Evolutionary conservation across 2,797 vertebrate genomes (phyloP), one percentile per base, ranked within the genome.

Genomic region (Arrhamphus sclerolepis): DNA sequence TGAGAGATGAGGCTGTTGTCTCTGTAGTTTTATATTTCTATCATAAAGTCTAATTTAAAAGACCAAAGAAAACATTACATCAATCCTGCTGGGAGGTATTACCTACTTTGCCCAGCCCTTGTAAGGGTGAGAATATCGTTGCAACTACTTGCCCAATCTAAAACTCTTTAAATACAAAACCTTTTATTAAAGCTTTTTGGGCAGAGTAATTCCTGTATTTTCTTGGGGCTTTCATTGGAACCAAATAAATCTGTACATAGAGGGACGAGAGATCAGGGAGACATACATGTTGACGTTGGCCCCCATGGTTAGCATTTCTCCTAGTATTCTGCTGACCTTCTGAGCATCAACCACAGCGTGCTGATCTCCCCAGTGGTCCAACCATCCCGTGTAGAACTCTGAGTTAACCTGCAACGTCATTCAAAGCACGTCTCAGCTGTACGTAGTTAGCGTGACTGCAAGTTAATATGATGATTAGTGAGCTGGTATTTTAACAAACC

Each of bases 381-480:
- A 82, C 98, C 98, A 99, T 43, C 98, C 98, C 0, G 96, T 97
- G 84, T 99, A 99, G 85, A 97, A 98, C 89, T 99, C 98, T 0
- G 98, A 99, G 89, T 99, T 99, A 58, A 99, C 97, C 98, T 99
- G 78, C 7, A 75, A 68, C 2, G 40, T 16, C 22, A 62, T 63
- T 31, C 19, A 20, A 66, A 57, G 62, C 38, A 13, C 4, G 28
- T 41, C 59, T 17, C 3, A 46, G 14, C 34, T 7, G 16, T 4
- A 51, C 5, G 16, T 4, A 51, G 14, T 50, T 20, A 18, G 6
- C n/a, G 22, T 6, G n/a, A 2, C 17, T 46, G 19, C 24, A 34
- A 13, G n/a, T 59, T 26, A 41, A 40, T 6, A 18, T 21, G 34
- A 24, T 39, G 4, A 50, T 20, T 9, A 26, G 21, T 47, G 3